Evolutionary conservation across 2,888 invertebrate genomes (phyloP), one percentile per base, ranked within the genome.

Genomic region (Neocrepidodera transversa): DNA sequence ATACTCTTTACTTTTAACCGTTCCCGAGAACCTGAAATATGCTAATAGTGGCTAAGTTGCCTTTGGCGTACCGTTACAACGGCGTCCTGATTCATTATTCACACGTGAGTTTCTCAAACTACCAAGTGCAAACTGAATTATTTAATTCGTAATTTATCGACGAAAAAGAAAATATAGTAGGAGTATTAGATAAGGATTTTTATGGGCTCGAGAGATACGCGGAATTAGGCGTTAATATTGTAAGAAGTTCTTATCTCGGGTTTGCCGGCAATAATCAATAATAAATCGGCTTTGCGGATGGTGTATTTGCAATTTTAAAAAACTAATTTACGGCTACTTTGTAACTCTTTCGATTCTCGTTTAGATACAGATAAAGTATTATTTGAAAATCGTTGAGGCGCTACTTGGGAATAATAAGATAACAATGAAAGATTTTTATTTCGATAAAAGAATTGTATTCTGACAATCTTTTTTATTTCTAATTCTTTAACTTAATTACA

Each of bases 71-170:
- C 17, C 10, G 7, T 16, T 18, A 30, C 5, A 48, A 17, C 47
- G 18, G 30, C 13, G 26, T n/a, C 10, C 1, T 7, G 7, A 38
- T 38, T 13, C 13, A 38, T 38, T 38, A 38, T 38, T 38, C 17
- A 38, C 10, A 38, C 38, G 38, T 38, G 38, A 38, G 38, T 38
- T n/a, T 38, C 38, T 38, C 16, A 38, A 38, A 38, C 16, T 38
- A 16, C 38, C 38, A 38, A 50, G 49, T 57, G 51, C 32, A 45
- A 16, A 40, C 45, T 62, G 11, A 54, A 62, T 62, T 48, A 62
- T 62, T 62, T 50, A 58, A 55, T 58, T 50, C 17, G 54, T 52
- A 58, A 62, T 58, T 61, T 52, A 57, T 57, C 35, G 50, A 20
- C 42, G 2, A 18, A 51, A n/a, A 51, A 45, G 43, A 30, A 48